Base-by-base conservation (phyloP, 2,888 invertebrate genomes). In the Meandrusa payeni region DNA sequence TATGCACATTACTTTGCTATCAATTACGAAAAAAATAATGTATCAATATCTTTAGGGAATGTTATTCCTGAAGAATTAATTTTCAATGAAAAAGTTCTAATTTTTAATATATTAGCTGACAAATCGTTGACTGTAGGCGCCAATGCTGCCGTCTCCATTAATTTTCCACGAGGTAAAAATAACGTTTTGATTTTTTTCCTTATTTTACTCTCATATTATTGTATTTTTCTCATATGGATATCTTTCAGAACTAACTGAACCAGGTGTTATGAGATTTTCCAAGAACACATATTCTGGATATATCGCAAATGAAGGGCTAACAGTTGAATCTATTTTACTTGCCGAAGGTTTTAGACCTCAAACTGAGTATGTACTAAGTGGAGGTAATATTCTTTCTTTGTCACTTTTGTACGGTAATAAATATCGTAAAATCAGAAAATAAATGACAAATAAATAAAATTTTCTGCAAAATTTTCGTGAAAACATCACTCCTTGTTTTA, bases 71-170 rank as follows among this genome's bases (percentile, higher is more conserved):
- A 67, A 36, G 73, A 76, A 26, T 28, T 82, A 11, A 76, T 76
- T 51, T 74, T 69, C 47, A 59, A 52, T 2, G 70, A 75, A 50
- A 79, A 78, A 43, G 57, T 74, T 36, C 53, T 82, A n/a, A 26
- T 71, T 7, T 72, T 81, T 39, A 75, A 59, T 47, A 52, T 81
- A 39, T 23, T 72, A 42, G 82, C 80, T 29, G 58, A 64, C 15
- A 80, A 77, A 47, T 62, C 65, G 9, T 63, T 73, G 40, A 77
- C 79, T n/a, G 71, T 80, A 1, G 78, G 76, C 1, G 81, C 76
- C 2, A 69, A 51, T 23, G 62, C 82, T 17, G 65, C 65, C 6
- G 55, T 83, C 5, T 52, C 69, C 39, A 62, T 85, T 48, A 48
- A 57, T 34, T 63, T 82, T 33, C 80, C 81, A 48, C 49, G 58